phyloP scores from a whole-genome alignment of 2,888 invertebrate genomes.

The Mycalesis mineus region DNA sequence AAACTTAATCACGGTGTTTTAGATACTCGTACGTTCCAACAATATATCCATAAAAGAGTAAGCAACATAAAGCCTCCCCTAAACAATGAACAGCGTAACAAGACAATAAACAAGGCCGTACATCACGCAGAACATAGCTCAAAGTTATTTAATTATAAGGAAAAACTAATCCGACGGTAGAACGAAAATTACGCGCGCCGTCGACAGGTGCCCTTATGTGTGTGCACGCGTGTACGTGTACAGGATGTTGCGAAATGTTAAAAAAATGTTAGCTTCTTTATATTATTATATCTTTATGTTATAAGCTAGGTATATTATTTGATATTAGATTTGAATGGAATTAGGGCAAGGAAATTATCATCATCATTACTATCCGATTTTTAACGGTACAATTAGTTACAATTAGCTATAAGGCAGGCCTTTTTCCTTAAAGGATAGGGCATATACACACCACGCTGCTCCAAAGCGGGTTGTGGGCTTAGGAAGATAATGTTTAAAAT shows the following conservation, averaged over 20 bases:
- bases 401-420: no score
- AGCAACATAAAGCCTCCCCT: constrained; percentile 48
- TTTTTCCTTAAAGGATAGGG: no score
- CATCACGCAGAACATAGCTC: constrained; percentile 72
- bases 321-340: no score
- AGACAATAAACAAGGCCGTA: constrained; percentile 73
- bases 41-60: constrained; percentile 30
- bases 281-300: no score
- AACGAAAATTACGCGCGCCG: constrained; percentile 66
- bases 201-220: constrained; percentile 61
- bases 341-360: no score
- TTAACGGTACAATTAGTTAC: no score
- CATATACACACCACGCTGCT: no score
- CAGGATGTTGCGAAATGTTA: constrained; percentile 40
- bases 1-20: neutral
- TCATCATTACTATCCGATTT: no score
- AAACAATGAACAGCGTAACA: constrained; percentile 38
- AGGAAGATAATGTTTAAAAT: no score
- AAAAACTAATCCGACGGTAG: constrained; percentile 74
- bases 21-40: neutral
- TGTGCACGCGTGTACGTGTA: constrained; percentile 39
- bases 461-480: no score
- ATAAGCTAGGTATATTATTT: no score
- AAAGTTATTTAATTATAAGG: constrained; percentile 78
- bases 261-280: no score